Conservation (phyloP, 2,113 vertebrate genomes). For the Leucopternis melanops region DNA sequence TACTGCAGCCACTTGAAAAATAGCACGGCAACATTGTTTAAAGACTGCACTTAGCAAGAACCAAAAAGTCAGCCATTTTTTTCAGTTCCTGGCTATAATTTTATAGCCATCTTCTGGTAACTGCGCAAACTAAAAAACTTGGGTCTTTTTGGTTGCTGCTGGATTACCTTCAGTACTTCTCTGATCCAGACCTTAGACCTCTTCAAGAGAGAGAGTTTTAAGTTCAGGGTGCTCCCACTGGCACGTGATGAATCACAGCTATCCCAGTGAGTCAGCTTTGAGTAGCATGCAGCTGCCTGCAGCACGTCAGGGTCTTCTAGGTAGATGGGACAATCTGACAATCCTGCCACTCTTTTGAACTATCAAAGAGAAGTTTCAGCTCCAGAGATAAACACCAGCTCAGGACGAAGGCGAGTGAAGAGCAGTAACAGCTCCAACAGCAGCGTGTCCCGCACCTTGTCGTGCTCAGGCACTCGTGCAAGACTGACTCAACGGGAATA, state of each 20-base stretch:
- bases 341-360: not conserved
- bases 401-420: fast-evolving
- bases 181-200: not conserved
- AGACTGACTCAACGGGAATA: not conserved
- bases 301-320: not conserved
- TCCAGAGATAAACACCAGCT: not conserved
- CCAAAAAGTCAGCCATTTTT: not conserved
- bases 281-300: not conserved
- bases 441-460: not conserved
- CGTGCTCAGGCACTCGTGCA: not conserved
- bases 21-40: not conserved
- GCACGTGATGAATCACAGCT: not conserved
- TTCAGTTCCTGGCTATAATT: not conserved
- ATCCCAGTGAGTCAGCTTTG: not conserved
- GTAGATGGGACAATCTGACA: not conserved
- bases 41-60: not conserved
- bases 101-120: not conserved
- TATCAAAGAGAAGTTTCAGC: not conserved
- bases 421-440: not conserved
- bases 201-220: not conserved
- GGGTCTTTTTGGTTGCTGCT: not conserved
- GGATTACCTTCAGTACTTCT: not conserved
- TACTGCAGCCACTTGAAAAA: not conserved
- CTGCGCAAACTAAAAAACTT: not conserved
- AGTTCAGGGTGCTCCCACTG: not conserved